phyloP scores from a whole-genome alignment of 2,113 vertebrate species.

The Percopsis transmontana region DNA sequence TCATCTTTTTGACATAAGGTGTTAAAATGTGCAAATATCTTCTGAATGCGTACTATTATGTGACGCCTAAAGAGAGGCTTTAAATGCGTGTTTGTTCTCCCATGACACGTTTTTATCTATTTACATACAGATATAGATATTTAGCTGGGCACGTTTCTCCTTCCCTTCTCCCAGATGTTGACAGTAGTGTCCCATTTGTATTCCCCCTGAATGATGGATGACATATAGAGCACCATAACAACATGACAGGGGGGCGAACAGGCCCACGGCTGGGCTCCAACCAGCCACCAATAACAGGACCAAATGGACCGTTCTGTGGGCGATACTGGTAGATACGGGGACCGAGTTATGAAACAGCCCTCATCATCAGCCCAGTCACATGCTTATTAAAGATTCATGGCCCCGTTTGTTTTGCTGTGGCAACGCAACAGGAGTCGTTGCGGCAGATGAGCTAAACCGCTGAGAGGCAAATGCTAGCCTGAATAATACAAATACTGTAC shows the following conservation, averaged over 20 bases:
- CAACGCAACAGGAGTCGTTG: slow-evolving; percentile 49
- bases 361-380: slow-evolving; percentile 64
- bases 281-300: no score
- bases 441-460: slow-evolving; percentile 46
- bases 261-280: no score
- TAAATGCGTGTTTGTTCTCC: neutral
- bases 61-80: slow-evolving; percentile 18
- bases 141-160: no score
- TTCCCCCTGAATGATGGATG: neutral
- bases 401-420: slow-evolving; percentile 54
- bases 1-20: slow-evolving; percentile 47
- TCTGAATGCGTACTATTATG: slow-evolving; percentile 24
- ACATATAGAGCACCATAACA: no score
- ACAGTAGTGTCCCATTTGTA: neutral
- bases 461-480: slow-evolving; percentile 39
- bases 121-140: neutral
- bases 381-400: slow-evolving; percentile 72
- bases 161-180: neutral
- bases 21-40: slow-evolving; percentile 55
- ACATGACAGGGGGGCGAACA: no score
- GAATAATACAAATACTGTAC: slow-evolving; percentile 41
- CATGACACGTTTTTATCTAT: no score
- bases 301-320: slow-evolving; percentile 1
- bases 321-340: slow-evolving; percentile 39
- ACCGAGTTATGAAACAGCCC: slow-evolving; percentile 48